Evolutionary conservation across 1,140 invertebrate genomes (phyloP).

Genomic region (Trinorchestia longiramus): DNA sequence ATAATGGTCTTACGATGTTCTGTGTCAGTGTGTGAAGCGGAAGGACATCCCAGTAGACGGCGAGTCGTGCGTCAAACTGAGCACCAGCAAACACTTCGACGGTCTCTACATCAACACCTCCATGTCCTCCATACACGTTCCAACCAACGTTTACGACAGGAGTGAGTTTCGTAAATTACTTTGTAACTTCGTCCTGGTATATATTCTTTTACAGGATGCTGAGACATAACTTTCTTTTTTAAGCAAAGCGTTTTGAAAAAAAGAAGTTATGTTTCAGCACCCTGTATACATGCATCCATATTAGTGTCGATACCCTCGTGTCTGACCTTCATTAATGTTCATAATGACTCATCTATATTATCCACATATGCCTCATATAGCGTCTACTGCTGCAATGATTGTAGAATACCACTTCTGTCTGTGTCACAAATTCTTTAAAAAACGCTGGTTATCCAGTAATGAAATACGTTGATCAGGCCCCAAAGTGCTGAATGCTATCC

Average conservation of each 20-base stretch:
- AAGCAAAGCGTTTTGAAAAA: too few species aligned
- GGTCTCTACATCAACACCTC: slow-evolving; percentile 84
- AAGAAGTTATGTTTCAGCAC: too few species aligned
- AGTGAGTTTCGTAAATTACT: slow-evolving; percentile 73
- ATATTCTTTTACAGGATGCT: background rate
- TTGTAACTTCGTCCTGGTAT: background rate
- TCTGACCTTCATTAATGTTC: background rate
- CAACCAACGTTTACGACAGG: slow-evolving; percentile 92
- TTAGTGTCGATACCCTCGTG: background rate
- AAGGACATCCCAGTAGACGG: too few species aligned
- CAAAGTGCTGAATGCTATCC: slow-evolving; percentile 80
- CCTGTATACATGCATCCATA: background rate
- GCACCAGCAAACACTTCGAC: slow-evolving; percentile 78
- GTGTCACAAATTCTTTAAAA: background rate
- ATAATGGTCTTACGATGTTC: too few species aligned
- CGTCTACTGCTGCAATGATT: background rate
- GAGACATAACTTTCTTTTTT: too few species aligned
- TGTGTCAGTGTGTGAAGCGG: too few species aligned
- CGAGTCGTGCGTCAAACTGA: background rate
- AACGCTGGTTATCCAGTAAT: background rate
- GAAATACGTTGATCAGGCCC: slow-evolving; percentile 70
- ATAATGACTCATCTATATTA: background rate
- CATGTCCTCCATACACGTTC: slow-evolving; percentile 90
- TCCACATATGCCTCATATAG: background rate
- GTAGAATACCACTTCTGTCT: background rate